Evolutionary conservation across 2,113 vertebrate genomes (phyloP).

Genomic region (Odocoileus hemionus): DNA sequence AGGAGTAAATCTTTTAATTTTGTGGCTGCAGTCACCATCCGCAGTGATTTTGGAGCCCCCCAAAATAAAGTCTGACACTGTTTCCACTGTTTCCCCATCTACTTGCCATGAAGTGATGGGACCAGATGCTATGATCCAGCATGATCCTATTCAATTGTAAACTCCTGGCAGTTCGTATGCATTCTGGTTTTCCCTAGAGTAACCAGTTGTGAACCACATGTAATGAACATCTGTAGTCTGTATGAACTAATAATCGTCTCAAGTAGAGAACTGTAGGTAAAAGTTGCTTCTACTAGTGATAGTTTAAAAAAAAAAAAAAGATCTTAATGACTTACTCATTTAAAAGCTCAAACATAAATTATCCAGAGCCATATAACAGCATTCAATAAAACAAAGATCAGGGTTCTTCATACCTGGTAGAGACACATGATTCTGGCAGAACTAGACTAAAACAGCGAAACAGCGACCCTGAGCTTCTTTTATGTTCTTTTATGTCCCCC

Average conservation of each 20-base stretch:
- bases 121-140: too few relatives aligned
- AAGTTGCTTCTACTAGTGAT: conserved; percentile 2
- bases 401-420: not conserved
- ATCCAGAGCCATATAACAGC: not conserved
- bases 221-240: not conserved
- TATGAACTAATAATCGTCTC: not conserved
- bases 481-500: not conserved
- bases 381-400: not conserved
- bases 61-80: too few relatives aligned
- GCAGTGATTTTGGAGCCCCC: too few relatives aligned
- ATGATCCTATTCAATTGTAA: not conserved
- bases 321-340: not conserved
- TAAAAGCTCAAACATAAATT: not conserved
- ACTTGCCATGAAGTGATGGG: too few relatives aligned
- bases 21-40: too few relatives aligned
- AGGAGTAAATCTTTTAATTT: too few relatives aligned
- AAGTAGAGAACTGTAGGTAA: not conserved
- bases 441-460: not conserved
- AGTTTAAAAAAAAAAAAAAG: not conserved
- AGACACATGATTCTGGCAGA: not conserved
- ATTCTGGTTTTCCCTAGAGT: not conserved
- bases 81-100: too few relatives aligned
- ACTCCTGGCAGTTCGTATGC: not conserved
- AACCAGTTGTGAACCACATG: not conserved
- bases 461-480: not conserved